Evolutionary conservation across 2,113 vertebrate genomes (phyloP), one percentile per base, ranked within the genome.

Genomic region (Cyanocitta stelleri): DNA sequence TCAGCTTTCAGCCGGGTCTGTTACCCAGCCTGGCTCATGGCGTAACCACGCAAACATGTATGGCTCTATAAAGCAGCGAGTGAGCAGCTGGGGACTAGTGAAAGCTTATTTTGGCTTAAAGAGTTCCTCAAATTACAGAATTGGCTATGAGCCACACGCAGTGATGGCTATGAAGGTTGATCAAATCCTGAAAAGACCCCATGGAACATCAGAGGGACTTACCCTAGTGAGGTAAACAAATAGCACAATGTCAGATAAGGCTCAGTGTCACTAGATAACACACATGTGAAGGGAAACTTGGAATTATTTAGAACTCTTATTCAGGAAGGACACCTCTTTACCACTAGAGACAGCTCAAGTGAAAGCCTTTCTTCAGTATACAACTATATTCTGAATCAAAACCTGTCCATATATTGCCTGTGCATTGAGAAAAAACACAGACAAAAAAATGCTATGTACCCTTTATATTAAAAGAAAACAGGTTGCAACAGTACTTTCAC

Each of bases 31-130:
- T 48, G 37, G 58, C 18, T 68, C 51, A 1, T 16, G 68, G 75
- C 1, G 0, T 79, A 61, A 75, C 54, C n/a, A 3, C 0, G 0
- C 82, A 95, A 86, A 63, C 35, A 63, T 2, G 18, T 11, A 6
- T 4, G 35, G 58, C 72, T 87, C 82, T 20, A 9, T 21, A 86
- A 33, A 74, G 43, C 72, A 63, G 46, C 7, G 8, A 92, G 27
- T 2, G 10, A 86, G 74, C 83, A 97, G 68, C 88, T 94, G 67
- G 59, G 75, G 72, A 80, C 72, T 37, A 86, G 5, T 32, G 39
- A 74, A 77, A 81, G 39, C 64, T 93, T 90, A 43, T 77, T 92
- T 39, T 84, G 80, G 27, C 27, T 77, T 67, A n/a, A 71, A 84
- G 64, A 35, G 64, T 44, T 94, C 88, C 79, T 95, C 89, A 81